These are phyloP conservation scores for Luffia ferchaultella DNA, from an alignment of 2,888 invertebrate genomes.

Conservation along the genomic window DNA sequence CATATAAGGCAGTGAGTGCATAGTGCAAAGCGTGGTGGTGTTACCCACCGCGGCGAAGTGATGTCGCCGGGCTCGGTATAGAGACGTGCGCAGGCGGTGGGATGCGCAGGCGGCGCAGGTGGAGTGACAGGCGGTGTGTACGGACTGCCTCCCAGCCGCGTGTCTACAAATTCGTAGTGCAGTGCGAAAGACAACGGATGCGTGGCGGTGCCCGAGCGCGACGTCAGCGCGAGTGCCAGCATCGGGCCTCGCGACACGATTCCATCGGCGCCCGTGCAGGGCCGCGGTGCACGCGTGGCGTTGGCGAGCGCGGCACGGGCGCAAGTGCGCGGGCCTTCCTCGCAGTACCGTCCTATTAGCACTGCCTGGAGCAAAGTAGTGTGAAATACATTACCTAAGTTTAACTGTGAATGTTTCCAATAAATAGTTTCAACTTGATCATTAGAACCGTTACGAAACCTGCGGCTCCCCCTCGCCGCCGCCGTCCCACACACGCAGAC, in stretches of 20 bases:
- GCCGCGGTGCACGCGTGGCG: conserved; percentile 77
- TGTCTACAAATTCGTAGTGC: conserved; percentile 86
- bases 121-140: conserved; percentile 56
- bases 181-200: conserved; percentile 77
- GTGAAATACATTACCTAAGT: no score
- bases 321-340: conserved; percentile 79
- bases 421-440: no score
- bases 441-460: no score
- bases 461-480: conserved; percentile 55
- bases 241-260: conserved; percentile 67
- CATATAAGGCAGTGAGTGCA: conserved; percentile 26
- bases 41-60: conserved; percentile 71
- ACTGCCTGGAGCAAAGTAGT: conserved; percentile 20
- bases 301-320: conserved; percentile 81
- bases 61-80: conserved; percentile 63
- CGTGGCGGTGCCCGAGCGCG: conserved; percentile 77
- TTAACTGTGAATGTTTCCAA: no score
- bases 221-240: conserved; percentile 49
- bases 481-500: conserved; percentile 79
- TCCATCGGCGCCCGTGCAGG: conserved; percentile 81
- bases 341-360: conserved; percentile 76
- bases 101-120: conserved; percentile 20
- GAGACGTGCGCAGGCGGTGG: conserved; percentile 39
- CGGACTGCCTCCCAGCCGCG: conserved; percentile 74
- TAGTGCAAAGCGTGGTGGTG: no score